Evolutionary conservation across 2,797 vertebrate species (phyloP), one percentile per base, ranked within the genome.

Genomic region (Myotis findleyi): DNA sequence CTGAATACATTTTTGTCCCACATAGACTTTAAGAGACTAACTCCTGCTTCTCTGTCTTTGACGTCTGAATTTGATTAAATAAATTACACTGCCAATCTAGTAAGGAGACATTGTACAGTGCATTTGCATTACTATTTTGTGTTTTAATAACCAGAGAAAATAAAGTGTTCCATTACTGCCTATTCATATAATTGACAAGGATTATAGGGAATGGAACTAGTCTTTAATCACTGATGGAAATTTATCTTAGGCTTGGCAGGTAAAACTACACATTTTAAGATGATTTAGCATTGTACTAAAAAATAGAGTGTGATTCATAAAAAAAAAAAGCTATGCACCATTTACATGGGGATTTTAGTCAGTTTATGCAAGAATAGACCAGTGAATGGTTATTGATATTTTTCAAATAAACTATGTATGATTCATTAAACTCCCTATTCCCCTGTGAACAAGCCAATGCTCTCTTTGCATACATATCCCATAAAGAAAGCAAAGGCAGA

Each of bases 391-490:
- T 98, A 98, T 96, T 98, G 98, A 98, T 98, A 98, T 98, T 98
- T 98, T 98, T 98, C 96, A 98, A 97, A 98, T 98, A 97, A 98
- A 98, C 97, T 97, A 95, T 98, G 97, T 97, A 98, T 98, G 98
- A 98, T 97, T 97, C 98, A 98, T 98, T 98, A 98, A 98, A 97
- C 95, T 97, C 64, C 89, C 95, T 97, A 97, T 98, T 98, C 96
- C 84, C 82, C 17, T 72, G 93, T 93, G 97, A 97, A 95, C 94
- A 98, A 98, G 71, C 69, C 96, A 97, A 95, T 97, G 96, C 97
- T 98, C 96, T 95, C 87, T 94, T 98, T 96, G 89, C 92, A 73
- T 92, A 93, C 59, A 93, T 75, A 96, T 76, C 90, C 94, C 93
- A 97, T 97, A 98, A 98, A 98, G 93, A 86, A 93, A 97, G 69